phyloP scores from a whole-genome alignment of 2,113 vertebrate genomes.

The Cebus imitator region DNA sequence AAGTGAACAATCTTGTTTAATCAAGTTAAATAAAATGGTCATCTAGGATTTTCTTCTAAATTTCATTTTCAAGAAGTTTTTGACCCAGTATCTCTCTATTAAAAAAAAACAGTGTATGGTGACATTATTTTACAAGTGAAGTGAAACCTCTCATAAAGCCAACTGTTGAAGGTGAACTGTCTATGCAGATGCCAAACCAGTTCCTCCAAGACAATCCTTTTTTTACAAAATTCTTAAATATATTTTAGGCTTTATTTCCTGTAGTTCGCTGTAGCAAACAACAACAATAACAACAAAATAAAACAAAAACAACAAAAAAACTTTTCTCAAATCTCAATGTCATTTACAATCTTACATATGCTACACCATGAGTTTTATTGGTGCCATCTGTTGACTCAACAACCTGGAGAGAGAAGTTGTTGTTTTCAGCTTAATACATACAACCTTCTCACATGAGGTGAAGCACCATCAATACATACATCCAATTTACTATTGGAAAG shows the following conservation, averaged over 20 bases:
- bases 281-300: neutral
- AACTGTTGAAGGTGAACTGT: neutral
- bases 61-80: neutral
- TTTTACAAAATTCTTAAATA: neutral
- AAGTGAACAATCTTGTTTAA: neutral
- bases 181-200: neutral
- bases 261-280: neutral
- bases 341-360: conserved; percentile 20
- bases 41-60: neutral
- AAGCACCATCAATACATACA: neutral
- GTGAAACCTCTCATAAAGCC: neutral
- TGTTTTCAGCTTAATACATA: neutral
- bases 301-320: too few relatives aligned
- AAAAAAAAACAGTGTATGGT: neutral
- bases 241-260: neutral
- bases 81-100: neutral
- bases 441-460: neutral
- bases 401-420: neutral
- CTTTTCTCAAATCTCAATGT: neutral
- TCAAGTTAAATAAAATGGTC: neutral
- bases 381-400: conserved; percentile 28
- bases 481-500: neutral
- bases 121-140: neutral
- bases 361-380: conserved; percentile 16
- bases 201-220: neutral